These are phyloP conservation scores for Oxyura jamaicensis DNA, from an alignment of 2,113 vertebrate genomes.

Conservation along the genomic window DNA sequence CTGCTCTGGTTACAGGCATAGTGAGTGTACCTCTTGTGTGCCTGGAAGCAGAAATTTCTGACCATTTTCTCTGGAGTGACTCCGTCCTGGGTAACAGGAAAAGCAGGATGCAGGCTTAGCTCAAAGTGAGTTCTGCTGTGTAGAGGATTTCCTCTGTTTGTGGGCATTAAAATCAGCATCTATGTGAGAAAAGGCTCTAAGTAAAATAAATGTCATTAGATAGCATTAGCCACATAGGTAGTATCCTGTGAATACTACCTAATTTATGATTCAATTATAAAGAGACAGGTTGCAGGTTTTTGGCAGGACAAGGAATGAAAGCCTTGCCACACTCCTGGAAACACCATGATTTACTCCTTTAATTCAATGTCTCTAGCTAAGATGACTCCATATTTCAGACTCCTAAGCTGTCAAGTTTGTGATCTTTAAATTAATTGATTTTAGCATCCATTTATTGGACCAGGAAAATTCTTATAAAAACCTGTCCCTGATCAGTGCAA, in stretches of 20 bases:
- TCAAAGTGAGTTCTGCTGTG: neutral
- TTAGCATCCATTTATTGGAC: neutral
- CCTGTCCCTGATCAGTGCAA: neutral
- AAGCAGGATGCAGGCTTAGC: rapidly evolving
- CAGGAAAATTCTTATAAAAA: neutral
- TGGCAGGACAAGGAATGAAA: neutral
- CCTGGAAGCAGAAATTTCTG: neutral
- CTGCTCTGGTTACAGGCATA: neutral
- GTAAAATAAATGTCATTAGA: neutral
- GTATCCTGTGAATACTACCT: neutral
- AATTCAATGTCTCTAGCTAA: neutral
- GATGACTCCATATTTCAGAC: neutral
- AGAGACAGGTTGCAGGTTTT: neutral
- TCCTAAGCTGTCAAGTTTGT: neutral
- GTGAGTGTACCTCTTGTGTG: neutral
- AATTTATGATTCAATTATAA: neutral
- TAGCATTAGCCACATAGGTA: neutral
- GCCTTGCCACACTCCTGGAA: neutral
- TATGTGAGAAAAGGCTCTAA: neutral
- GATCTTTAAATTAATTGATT: neutral
- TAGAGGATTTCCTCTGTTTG: neutral
- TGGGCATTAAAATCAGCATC: neutral
- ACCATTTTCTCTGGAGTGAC: neutral
- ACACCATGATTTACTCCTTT: neutral
- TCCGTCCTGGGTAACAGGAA: neutral